Conservation (phyloP, 2,888 invertebrate genomes). For the Campoplex capitator region DNA sequence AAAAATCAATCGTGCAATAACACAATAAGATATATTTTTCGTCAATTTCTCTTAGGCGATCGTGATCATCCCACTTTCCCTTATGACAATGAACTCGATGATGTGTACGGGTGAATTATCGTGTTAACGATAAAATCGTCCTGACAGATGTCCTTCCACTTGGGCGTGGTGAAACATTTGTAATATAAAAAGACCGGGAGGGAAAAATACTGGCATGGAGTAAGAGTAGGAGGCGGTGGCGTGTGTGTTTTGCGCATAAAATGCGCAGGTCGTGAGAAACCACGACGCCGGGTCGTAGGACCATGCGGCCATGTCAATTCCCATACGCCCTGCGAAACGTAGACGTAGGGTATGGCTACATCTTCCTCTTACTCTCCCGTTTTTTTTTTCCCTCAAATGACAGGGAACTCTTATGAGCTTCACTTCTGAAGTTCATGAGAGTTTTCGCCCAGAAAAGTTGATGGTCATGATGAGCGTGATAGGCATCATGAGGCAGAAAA, state of each 20-base stretch:
- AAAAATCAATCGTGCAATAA: too few relatives aligned
- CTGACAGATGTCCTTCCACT: slow-evolving; percentile 25
- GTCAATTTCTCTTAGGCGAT: too few relatives aligned
- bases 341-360: neutral
- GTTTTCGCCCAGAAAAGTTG: slow-evolving; percentile 51
- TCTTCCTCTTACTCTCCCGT: slow-evolving; percentile 11
- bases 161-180: slow-evolving; percentile 4
- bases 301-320: slow-evolving; percentile 72
- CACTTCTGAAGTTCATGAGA: slow-evolving; percentile 34
- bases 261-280: slow-evolving; percentile 75
- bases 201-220: neutral
- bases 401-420: neutral
- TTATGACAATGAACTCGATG: too few relatives aligned
- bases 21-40: too few relatives aligned
- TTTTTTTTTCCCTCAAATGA: neutral
- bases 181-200: slow-evolving; percentile 16
- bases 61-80: too few relatives aligned
- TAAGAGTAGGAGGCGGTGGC: slow-evolving; percentile 27
- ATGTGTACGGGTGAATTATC: too few relatives aligned
- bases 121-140: slow-evolving; percentile 34
- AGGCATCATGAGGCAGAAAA: neutral
- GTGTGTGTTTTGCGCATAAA: slow-evolving; percentile 43
- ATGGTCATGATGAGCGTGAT: slow-evolving; percentile 36
- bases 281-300: slow-evolving; percentile 74
- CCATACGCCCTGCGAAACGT: slow-evolving; percentile 65